A percentile compares a stretch with the other conserved stretches of the same genome.
phyloP scores from a whole-genome alignment of 2,888 invertebrate genomes.

The Lasioglossum vierecki region DNA sequence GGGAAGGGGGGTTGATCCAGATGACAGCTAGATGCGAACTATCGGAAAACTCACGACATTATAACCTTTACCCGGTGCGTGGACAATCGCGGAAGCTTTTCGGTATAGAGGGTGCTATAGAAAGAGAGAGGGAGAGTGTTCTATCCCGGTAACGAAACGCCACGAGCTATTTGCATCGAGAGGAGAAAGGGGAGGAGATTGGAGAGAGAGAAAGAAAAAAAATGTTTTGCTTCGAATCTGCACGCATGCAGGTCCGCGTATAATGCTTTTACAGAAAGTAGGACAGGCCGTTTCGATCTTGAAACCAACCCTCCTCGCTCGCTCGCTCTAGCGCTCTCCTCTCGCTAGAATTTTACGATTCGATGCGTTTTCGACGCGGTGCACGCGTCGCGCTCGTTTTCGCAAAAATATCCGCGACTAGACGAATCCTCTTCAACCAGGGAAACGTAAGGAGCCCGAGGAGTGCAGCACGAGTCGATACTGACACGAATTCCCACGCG shows the following conservation, averaged over 20 bases:
- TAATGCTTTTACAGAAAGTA: slow-evolving; percentile 64
- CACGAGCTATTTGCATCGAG: slow-evolving; percentile 31
- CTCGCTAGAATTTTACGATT: slow-evolving; percentile 56
- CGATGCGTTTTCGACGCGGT: slow-evolving; percentile 56
- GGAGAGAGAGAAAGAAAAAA: slow-evolving; percentile 15
- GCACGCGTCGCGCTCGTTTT: background rate
- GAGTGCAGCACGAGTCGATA: slow-evolving; percentile 9
- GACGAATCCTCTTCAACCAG: background rate
- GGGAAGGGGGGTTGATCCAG: slow-evolving; percentile 25
- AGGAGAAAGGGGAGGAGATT: background rate
- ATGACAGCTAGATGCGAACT: slow-evolving; percentile 15
- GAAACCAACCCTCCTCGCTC: slow-evolving; percentile 44
- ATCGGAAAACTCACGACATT: slow-evolving; percentile 11
- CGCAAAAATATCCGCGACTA: background rate
- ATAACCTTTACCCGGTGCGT: background rate
- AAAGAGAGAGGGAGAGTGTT: background rate
- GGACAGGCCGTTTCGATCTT: slow-evolving; percentile 63
- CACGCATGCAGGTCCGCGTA: slow-evolving; percentile 55
- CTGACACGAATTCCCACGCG: slow-evolving; percentile 10
- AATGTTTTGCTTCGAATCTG: slow-evolving; percentile 59
- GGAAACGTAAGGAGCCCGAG: slow-evolving; percentile 1
- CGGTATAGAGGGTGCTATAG: background rate
- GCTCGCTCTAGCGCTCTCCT: slow-evolving; percentile 25
- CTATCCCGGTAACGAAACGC: slow-evolving; percentile 15
- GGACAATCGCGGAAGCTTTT: slow-evolving; percentile 23